Percentiles rank a stretch among this genome's conserved stretches.
phyloP scores from a whole-genome alignment of 2,888 invertebrate species.

The Tiphia femorata region DNA sequence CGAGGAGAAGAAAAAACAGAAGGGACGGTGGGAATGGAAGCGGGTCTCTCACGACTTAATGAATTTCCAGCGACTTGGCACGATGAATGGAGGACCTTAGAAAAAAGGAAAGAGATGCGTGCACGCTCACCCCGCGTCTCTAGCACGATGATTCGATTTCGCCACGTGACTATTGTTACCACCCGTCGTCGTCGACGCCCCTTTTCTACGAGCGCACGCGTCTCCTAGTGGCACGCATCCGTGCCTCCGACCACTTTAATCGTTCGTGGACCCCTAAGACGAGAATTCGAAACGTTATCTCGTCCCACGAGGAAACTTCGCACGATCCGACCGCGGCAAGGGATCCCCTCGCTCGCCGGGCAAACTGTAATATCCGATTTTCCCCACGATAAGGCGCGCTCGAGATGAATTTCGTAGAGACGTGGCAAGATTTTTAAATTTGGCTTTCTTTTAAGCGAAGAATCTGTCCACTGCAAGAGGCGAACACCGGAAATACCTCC shows the following conservation, averaged over 20 bases:
- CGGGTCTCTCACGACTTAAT: too few species aligned
- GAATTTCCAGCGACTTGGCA: slow-evolving; percentile 44
- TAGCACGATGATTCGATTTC: slow-evolving; percentile 55
- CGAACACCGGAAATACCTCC: too few species aligned
- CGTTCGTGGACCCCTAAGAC: slow-evolving; percentile 48
- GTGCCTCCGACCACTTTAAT: slow-evolving; percentile 39
- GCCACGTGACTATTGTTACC: slow-evolving; percentile 58
- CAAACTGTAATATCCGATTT: too few species aligned
- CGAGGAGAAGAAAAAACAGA: not conserved
- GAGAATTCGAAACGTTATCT: slow-evolving; percentile 40
- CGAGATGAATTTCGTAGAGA: too few species aligned
- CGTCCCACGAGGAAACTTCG: slow-evolving; percentile 5
- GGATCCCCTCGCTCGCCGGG: too few species aligned
- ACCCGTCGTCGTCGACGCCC: slow-evolving; percentile 41
- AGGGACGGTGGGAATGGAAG: too few species aligned
- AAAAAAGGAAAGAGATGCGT: slow-evolving; percentile 25
- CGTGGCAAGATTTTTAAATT: too few species aligned
- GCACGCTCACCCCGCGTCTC: slow-evolving; percentile 28
- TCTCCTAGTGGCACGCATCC: slow-evolving; percentile 28
- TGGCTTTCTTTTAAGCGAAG: too few species aligned
- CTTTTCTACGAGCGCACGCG: slow-evolving; percentile 23
- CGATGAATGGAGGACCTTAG: slow-evolving; percentile 34
- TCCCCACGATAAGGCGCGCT: too few species aligned
- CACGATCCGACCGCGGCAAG: slow-evolving; percentile 10
- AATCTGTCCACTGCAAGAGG: too few species aligned